Evolutionary conservation across 2,113 vertebrate genomes (phyloP).

Genomic region (Procapra przewalskii): DNA sequence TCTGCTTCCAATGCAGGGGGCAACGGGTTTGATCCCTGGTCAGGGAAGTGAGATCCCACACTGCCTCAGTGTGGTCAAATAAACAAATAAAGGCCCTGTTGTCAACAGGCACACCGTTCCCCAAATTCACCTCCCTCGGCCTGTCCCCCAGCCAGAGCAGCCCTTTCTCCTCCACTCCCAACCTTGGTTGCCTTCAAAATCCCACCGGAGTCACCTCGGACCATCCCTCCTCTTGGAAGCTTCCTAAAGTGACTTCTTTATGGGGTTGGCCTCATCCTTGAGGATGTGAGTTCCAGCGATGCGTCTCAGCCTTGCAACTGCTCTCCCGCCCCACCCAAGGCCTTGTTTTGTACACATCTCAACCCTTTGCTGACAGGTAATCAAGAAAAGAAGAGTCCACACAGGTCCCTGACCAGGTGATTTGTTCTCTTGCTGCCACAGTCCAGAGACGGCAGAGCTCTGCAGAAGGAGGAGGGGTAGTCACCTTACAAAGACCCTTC

Average conservation of each 20-base stretch:
- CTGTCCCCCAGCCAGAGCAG: not conserved
- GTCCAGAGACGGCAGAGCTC: not conserved
- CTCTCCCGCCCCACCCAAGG: accelerated
- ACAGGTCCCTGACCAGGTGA: accelerated
- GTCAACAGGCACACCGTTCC: not conserved
- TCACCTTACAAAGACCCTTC: not conserved
- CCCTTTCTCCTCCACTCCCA: not conserved
- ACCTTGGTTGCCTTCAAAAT: not conserved
- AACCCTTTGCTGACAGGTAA: not conserved
- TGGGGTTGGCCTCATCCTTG: not conserved
- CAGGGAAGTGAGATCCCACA: not conserved
- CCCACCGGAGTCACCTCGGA: not conserved
- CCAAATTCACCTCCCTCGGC: not conserved
- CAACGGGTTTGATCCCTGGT: not conserved
- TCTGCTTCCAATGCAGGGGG: not conserved
- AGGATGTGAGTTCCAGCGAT: not conserved
- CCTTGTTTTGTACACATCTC: too few species aligned
- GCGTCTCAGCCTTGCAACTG: not conserved
- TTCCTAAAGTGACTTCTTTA: not conserved
- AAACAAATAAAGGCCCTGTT: not conserved
- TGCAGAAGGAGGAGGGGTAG: not conserved
- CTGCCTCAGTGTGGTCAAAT: not conserved
- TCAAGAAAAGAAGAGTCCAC: not conserved
- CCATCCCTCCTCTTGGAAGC: not conserved
- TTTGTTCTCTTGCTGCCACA: accelerated